Conservation (phyloP, 2,113 vertebrate genomes). For the Xenus cinereus region DNA sequence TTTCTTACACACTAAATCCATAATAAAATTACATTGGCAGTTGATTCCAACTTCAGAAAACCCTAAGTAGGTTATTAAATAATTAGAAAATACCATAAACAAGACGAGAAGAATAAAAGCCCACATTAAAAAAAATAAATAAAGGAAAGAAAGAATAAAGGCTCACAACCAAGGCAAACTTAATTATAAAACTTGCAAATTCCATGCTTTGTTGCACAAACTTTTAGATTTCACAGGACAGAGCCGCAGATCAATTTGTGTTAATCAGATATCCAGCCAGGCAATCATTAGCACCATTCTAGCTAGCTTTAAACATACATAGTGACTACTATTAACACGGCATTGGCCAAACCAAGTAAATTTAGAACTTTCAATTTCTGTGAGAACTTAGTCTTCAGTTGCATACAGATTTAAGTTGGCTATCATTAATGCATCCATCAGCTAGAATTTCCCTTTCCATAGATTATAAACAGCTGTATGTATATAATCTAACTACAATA, state of each 20-base stretch:
- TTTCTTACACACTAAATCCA: neutral
- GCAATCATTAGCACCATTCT: neutral
- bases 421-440: neutral
- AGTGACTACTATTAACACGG: fast-evolving
- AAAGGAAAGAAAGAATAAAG: neutral
- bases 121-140: too few relatives aligned
- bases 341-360: neutral
- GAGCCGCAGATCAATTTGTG: neutral
- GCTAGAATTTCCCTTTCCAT: neutral
- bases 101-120: neutral
- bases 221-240: neutral
- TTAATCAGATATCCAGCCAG: neutral
- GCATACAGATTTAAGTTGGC: neutral
- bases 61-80: neutral
- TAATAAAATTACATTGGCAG: neutral
- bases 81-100: neutral
- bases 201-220: neutral
- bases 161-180: neutral
- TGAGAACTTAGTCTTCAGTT: neutral
- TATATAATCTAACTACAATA: neutral
- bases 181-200: neutral
- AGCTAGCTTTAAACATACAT: neutral
- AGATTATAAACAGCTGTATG: neutral
- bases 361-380: neutral
- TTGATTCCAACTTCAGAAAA: neutral